Conservation (phyloP, 2,113 vertebrate genomes). For the Psophia crepitans region DNA sequence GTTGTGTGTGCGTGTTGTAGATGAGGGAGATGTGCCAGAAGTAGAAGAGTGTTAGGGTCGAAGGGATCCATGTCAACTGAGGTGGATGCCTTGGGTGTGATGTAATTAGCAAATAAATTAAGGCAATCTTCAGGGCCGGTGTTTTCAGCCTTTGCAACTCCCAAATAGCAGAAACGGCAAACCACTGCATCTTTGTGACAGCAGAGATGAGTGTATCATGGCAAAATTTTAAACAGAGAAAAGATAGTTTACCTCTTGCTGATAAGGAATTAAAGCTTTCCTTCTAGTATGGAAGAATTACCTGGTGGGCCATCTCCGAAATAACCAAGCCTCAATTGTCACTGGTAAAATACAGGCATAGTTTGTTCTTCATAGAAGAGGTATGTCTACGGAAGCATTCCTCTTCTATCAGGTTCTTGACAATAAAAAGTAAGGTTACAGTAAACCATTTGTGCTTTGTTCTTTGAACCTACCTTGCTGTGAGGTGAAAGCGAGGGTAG, state of each 20-base stretch:
- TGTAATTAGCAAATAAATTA: background rate
- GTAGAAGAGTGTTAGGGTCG: background rate
- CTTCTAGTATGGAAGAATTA: background rate
- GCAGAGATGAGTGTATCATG: background rate
- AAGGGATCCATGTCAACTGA: background rate
- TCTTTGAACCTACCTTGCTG: background rate
- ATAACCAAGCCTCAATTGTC: background rate
- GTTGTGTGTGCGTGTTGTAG: background rate
- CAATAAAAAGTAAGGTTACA: background rate
- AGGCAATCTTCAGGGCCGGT: background rate
- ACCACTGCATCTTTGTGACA: background rate
- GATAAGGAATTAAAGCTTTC: background rate
- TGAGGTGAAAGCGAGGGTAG: background rate
- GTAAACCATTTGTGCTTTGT: background rate
- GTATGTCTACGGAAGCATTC: background rate
- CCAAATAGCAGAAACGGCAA: background rate
- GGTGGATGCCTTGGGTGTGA: background rate
- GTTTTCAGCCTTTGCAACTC: background rate
- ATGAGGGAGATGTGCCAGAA: background rate
- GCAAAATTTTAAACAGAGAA: background rate
- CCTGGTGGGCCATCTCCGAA: background rate
- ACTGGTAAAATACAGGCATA: no score
- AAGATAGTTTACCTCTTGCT: background rate
- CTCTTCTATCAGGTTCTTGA: background rate
- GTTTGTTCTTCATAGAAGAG: background rate